Evolutionary conservation across 2,113 vertebrate genomes (phyloP).

Genomic region (Dryoscopus gambensis): DNA sequence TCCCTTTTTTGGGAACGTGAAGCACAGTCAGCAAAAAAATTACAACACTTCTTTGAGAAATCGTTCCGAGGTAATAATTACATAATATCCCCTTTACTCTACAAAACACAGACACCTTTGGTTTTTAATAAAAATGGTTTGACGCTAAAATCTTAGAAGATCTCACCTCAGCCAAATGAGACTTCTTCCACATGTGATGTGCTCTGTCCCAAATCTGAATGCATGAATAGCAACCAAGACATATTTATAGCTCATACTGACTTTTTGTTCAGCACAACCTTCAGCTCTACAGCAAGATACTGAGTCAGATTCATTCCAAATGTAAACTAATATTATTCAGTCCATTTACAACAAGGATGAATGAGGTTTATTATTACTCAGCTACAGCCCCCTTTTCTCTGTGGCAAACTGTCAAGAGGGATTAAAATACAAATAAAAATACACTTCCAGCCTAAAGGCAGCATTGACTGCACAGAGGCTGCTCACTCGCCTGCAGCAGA

Average conservation of each 20-base stretch:
- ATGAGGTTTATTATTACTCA: slow-evolving; percentile 17
- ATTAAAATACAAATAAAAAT: not conserved
- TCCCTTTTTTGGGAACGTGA: not conserved
- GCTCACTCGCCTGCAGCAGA: not conserved
- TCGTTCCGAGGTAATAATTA: not conserved
- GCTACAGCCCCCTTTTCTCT: not conserved
- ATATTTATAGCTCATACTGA: slow-evolving; percentile 45
- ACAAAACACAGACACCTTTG: not conserved
- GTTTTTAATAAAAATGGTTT: not conserved
- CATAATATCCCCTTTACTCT: not conserved
- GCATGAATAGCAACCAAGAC: not conserved
- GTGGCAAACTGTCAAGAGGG: not conserved
- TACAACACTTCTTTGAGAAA: not conserved
- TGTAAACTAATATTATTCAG: not conserved
- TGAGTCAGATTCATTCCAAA: not conserved
- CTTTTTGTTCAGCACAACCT: slow-evolving; percentile 1
- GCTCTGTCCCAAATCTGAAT: slow-evolving; percentile 1
- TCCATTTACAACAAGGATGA: slow-evolving; percentile 3
- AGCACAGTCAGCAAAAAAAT: not conserved
- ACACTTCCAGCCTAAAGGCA: not conserved
- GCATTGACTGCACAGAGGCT: not conserved
- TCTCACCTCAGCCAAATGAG: not conserved
- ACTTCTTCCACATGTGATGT: not conserved
- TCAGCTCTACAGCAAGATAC: not conserved
- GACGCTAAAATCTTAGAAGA: not conserved